Evolutionary conservation across 2,888 invertebrate genomes (phyloP).

Genomic region (Alsophila aescularia): DNA sequence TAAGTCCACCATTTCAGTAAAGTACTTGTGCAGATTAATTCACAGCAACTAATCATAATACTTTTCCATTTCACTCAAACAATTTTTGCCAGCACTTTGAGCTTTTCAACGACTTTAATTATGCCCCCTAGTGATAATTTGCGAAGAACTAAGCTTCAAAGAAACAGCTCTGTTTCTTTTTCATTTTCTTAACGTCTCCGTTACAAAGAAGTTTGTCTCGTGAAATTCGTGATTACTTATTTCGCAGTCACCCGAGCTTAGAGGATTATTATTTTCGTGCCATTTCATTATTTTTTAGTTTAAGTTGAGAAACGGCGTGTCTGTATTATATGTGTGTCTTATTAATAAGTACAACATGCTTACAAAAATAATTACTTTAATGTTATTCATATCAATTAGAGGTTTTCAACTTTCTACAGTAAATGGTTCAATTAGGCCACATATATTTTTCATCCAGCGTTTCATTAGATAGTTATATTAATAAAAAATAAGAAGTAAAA

Average conservation of each 20-base stretch:
- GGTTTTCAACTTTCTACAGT: too few relatives aligned
- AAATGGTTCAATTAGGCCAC: too few relatives aligned
- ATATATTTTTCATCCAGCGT: too few relatives aligned
- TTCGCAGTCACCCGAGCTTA: conserved; percentile 42
- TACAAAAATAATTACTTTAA: too few relatives aligned
- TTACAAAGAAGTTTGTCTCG: conserved; percentile 45
- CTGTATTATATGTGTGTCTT: too few relatives aligned
- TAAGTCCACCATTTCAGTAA: too few relatives aligned
- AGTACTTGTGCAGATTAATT: not conserved
- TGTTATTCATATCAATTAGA: too few relatives aligned
- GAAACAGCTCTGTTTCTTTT: conserved; percentile 45
- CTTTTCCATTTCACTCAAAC: not conserved
- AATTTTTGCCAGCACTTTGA: conserved; percentile 3
- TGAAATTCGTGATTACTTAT: conserved; percentile 50
- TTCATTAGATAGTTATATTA: too few relatives aligned
- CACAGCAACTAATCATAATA: not conserved
- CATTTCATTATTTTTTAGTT: conserved; percentile 1
- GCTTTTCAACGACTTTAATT: conserved; percentile 39
- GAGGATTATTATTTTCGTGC: conserved; percentile 34
- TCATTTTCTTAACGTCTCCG: conserved; percentile 41
- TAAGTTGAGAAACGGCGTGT: not conserved
- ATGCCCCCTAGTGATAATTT: conserved; percentile 32
- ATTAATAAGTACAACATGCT: too few relatives aligned
- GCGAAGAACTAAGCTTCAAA: conserved; percentile 45
- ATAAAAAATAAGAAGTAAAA: too few relatives aligned